These are phyloP conservation scores for Onychomys arenicola DNA, from an alignment of 2,797 vertebrate species.

Conservation along the genomic window DNA sequence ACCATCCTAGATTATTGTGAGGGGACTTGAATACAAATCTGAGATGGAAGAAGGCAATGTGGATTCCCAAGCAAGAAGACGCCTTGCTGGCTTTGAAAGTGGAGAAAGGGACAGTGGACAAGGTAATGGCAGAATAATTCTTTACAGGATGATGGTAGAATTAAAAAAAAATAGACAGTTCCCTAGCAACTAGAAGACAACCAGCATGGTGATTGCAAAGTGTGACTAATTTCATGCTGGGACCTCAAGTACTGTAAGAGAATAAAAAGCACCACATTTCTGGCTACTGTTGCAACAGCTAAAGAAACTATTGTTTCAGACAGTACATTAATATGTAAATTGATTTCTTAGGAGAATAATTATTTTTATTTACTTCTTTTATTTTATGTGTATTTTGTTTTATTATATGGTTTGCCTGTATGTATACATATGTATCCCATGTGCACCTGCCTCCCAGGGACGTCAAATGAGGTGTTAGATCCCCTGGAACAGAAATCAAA, in stretches of 20 bases:
- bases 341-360: neutral
- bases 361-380: neutral
- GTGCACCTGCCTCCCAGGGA: neutral
- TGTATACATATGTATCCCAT: neutral
- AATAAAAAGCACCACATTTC: neutral
- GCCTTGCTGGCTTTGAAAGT: neutral
- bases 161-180: neutral
- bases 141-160: neutral
- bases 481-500: neutral
- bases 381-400: neutral
- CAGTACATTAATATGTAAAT: neutral
- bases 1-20: neutral
- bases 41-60: neutral
- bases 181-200: too few species aligned
- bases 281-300: neutral
- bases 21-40: neutral
- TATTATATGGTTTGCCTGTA: neutral
- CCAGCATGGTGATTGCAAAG: neutral
- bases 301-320: neutral
- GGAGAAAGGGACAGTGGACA: neutral
- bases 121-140: neutral
- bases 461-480: neutral
- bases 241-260: neutral
- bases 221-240: neutral
- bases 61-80: neutral